Evolutionary conservation across 2,113 vertebrate species (phyloP).

Genomic region (Grammomys dolichurus): DNA sequence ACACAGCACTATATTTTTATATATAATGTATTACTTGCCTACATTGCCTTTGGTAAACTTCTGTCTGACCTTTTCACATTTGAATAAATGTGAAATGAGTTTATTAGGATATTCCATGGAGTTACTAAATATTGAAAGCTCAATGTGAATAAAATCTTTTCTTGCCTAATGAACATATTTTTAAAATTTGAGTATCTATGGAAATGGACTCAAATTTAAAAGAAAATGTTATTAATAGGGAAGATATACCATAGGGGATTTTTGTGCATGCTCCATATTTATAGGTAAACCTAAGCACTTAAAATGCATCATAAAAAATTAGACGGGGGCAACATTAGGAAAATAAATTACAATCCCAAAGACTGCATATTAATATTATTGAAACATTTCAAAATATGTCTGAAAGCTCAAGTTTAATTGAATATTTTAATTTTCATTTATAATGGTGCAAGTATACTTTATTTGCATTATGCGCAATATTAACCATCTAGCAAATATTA

Average conservation of each 20-base stretch:
- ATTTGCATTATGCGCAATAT: too few species aligned
- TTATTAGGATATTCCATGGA: background rate
- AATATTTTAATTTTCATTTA: background rate
- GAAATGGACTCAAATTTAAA: conserved; percentile 18
- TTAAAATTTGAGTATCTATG: conserved; percentile 23
- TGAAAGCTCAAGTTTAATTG: background rate
- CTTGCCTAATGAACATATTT: background rate
- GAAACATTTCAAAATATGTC: background rate
- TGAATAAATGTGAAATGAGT: conserved; percentile 17
- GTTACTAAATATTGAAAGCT: background rate
- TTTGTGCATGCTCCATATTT: background rate
- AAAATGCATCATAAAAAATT: background rate
- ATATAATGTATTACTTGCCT: background rate
- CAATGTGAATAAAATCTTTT: background rate
- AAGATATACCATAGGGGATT: background rate
- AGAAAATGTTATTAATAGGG: conserved; percentile 18
- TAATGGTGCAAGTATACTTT: background rate
- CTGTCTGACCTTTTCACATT: background rate
- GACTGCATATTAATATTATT: background rate
- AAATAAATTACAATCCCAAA: conserved; percentile 11
- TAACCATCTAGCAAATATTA: background rate
- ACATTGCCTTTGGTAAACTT: conserved; percentile 13
- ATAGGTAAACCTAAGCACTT: background rate
- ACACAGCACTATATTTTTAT: background rate
- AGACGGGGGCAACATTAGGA: background rate